phyloP scores from a whole-genome alignment of 2,113 vertebrate genomes.

The Mobula hypostoma region DNA sequence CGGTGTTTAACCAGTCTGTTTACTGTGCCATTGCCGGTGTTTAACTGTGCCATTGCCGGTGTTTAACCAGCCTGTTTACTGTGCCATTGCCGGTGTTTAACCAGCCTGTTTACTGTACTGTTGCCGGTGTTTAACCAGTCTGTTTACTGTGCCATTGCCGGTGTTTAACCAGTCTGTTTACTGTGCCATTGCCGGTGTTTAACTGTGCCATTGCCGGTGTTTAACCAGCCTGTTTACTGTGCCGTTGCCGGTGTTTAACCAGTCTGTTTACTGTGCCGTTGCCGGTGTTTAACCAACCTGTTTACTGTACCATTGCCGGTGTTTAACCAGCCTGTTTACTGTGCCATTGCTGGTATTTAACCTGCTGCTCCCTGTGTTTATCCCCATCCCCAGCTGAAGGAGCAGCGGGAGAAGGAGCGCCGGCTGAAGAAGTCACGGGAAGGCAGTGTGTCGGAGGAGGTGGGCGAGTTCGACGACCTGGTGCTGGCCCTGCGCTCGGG shows the following conservation, averaged over 20 bases:
- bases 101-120: background rate
- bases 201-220: no score
- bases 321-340: background rate
- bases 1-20: background rate
- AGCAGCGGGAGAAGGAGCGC: conserved; percentile 84
- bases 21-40: no score
- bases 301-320: background rate
- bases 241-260: no score
- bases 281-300: no score
- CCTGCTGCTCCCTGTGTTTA: background rate
- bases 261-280: background rate
- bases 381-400: conserved; percentile 69
- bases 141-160: no score
- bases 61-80: background rate
- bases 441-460: conserved; percentile 70
- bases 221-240: no score
- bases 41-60: no score
- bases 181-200: no score
- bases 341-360: no score
- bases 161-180: background rate
- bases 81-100: no score
- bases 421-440: conserved; percentile 67
- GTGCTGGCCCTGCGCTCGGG: conserved; percentile 86
- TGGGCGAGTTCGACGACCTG: conserved; percentile 90
- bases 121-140: no score